Conservation (phyloP, 2,888 invertebrate genomes). For the Harpagoxenus sublaevis region DNA sequence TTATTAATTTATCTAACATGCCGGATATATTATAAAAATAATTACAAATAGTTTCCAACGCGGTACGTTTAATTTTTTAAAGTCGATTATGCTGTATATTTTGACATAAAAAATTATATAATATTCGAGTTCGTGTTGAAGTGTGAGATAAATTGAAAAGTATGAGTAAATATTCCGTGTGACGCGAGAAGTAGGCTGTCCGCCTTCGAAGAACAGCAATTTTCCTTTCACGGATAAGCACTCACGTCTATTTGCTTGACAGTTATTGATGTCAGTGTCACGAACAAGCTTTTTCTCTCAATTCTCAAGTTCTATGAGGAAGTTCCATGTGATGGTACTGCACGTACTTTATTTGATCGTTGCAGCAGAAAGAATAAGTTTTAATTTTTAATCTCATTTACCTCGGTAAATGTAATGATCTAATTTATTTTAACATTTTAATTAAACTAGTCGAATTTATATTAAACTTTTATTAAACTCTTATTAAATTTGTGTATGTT, state of each 20-base stretch:
- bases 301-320: slow-evolving; percentile 42
- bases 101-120: background rate
- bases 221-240: slow-evolving; percentile 60
- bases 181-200: slow-evolving; percentile 38
- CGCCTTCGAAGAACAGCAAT: slow-evolving; percentile 47
- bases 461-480: slow-evolving; percentile 5
- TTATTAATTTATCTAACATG: background rate
- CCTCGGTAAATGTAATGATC: background rate
- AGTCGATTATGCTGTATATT: background rate
- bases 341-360: background rate
- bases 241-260: slow-evolving; percentile 56
- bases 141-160: slow-evolving; percentile 42
- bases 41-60: background rate
- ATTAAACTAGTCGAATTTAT: slow-evolving; percentile 7
- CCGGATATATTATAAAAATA: background rate
- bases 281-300: slow-evolving; percentile 54
- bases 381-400: slow-evolving; percentile 28
- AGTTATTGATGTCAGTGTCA: slow-evolving; percentile 68
- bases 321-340: background rate
- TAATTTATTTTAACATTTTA: background rate
- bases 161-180: slow-evolving; percentile 12
- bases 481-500: background rate
- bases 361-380: background rate
- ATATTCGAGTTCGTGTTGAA: slow-evolving; percentile 6
- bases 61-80: background rate